A percentile compares a stretch with the other conserved stretches of the same genome.
Evolutionary conservation across 2,113 vertebrate species (phyloP).

Genomic region (Poecilia latipinna): DNA sequence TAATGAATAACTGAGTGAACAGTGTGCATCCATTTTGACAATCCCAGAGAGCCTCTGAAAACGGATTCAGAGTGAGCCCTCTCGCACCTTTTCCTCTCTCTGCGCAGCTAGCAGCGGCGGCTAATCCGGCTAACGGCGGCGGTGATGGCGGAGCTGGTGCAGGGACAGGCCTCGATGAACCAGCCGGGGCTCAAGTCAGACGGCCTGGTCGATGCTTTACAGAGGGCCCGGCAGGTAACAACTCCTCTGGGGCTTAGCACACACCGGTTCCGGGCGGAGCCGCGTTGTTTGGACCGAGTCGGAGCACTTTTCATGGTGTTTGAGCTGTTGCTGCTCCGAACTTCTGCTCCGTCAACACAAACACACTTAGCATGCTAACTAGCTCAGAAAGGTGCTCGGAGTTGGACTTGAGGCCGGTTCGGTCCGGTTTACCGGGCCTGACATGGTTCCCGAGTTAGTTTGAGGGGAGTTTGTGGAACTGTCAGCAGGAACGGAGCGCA

Average conservation of each 20-base stretch:
- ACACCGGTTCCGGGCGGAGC: slow-evolving; percentile 5
- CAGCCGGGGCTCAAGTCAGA: slow-evolving; percentile 90
- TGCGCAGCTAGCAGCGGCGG: slow-evolving; percentile 47
- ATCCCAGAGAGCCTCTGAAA: neutral
- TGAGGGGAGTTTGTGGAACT: slow-evolving; percentile 63
- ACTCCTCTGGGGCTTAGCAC: slow-evolving; percentile 28
- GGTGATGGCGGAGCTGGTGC: slow-evolving; percentile 92
- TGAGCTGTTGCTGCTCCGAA: slow-evolving; percentile 53
- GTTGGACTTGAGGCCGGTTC: slow-evolving; percentile 38
- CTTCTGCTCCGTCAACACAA: slow-evolving; percentile 54
- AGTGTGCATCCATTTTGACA: neutral
- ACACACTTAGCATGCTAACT: slow-evolving; percentile 64
- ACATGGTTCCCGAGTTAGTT: slow-evolving; percentile 38
- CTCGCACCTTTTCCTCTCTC: slow-evolving; percentile 32
- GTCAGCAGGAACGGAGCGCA: slow-evolving; percentile 51
- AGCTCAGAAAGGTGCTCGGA: slow-evolving; percentile 47
- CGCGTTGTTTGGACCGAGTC: slow-evolving; percentile 42
- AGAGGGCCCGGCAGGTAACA: slow-evolving; percentile 92
- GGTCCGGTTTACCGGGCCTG: slow-evolving; percentile 21
- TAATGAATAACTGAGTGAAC: too few species aligned
- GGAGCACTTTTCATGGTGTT: slow-evolving; percentile 71
- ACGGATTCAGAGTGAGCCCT: slow-evolving; percentile 8
- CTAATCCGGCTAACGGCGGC: slow-evolving; percentile 19
- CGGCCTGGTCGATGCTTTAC: slow-evolving; percentile 90
- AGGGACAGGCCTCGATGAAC: slow-evolving; percentile 89